These are phyloP conservation scores for Lasioglossum baleicum DNA, from an alignment of 1,140 invertebrate genomes.

Conservation along the genomic window DNA sequence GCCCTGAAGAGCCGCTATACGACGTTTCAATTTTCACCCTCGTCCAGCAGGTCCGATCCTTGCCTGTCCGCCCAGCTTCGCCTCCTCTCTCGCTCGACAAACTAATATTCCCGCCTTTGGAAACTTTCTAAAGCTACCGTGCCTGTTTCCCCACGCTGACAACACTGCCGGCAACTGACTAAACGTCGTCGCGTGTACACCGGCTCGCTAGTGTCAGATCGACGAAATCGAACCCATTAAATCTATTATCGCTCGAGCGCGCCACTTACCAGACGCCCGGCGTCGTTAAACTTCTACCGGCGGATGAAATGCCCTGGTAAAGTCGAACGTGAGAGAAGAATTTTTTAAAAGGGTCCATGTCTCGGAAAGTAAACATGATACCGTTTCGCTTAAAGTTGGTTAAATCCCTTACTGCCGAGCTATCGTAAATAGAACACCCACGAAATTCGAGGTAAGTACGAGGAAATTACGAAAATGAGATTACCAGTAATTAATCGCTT, in stretches of 20 bases:
- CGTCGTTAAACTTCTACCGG: constrained; percentile 6
- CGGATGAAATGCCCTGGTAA: too few species aligned
- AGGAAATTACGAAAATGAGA: too few species aligned
- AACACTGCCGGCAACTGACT: constrained; percentile 30
- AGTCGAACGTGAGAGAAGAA: too few species aligned
- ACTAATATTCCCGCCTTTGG: constrained; percentile 72
- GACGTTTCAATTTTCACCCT: constrained; percentile 73
- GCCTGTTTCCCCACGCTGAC: constrained; percentile 24
- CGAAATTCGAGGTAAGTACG: too few species aligned
- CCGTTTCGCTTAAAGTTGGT: too few species aligned
- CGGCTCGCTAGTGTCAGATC: constrained; percentile 6
- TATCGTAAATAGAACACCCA: too few species aligned
- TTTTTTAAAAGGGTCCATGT: too few species aligned
- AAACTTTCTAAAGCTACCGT: constrained; percentile 66
- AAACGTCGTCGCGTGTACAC: constrained; percentile 40
- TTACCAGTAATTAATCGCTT: too few species aligned
- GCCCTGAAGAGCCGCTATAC: constrained; percentile 61
- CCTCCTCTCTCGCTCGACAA: constrained; percentile 42
- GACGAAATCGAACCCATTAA: constrained; percentile 58
- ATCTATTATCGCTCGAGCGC: constrained; percentile 28
- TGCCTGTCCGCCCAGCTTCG: constrained; percentile 40
- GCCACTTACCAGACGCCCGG: not conserved
- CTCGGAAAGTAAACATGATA: too few species aligned
- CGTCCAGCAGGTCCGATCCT: constrained; percentile 55
- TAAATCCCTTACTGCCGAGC: too few species aligned